Evolutionary conservation across 23 tunicate genomes (phyloP).

Genomic region (Phallusia fumigata): DNA sequence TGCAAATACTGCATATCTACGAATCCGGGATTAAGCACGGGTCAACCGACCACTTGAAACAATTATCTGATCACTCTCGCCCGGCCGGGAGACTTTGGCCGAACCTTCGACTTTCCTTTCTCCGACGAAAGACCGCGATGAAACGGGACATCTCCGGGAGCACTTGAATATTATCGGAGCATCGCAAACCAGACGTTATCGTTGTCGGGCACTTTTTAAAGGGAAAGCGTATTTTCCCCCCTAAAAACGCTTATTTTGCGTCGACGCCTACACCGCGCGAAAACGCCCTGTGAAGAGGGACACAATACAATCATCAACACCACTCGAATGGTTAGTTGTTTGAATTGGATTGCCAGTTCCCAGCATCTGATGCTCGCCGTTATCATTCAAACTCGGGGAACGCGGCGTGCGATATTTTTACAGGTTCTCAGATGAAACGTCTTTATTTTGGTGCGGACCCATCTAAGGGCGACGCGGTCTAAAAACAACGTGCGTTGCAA

Average conservation of each 20-base stretch:
- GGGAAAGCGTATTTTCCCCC: not conserved
- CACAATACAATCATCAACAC: slow-evolving; percentile 14
- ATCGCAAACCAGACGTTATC: slow-evolving; percentile 11
- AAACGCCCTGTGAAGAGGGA: not conserved
- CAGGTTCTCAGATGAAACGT: slow-evolving; percentile 4
- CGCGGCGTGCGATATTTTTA: not conserved
- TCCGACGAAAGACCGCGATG: not conserved
- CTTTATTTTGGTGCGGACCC: not conserved
- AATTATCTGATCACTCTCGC: slow-evolving; percentile 22
- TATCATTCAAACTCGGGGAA: not conserved
- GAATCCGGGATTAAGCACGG: slow-evolving; percentile 22
- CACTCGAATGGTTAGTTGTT: slow-evolving; percentile 5
- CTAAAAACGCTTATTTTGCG: not conserved
- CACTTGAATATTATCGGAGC: slow-evolving; percentile 7
- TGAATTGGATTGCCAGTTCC: slow-evolving; percentile 15
- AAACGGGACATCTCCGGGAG: not conserved
- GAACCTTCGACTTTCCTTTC: not conserved
- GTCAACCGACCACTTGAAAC: slow-evolving; percentile 1
- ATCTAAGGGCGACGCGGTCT: slow-evolving; percentile 2
- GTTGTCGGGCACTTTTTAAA: not conserved
- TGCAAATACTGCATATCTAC: slow-evolving; percentile 7
- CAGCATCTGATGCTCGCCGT: slow-evolving; percentile 9
- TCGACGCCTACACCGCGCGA: not conserved
- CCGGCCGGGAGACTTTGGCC: not conserved
- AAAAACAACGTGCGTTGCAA: slow-evolving; percentile 5